Conservation (phyloP, 2,797 vertebrate genomes). For the Knipowitschia caucasica region DNA sequence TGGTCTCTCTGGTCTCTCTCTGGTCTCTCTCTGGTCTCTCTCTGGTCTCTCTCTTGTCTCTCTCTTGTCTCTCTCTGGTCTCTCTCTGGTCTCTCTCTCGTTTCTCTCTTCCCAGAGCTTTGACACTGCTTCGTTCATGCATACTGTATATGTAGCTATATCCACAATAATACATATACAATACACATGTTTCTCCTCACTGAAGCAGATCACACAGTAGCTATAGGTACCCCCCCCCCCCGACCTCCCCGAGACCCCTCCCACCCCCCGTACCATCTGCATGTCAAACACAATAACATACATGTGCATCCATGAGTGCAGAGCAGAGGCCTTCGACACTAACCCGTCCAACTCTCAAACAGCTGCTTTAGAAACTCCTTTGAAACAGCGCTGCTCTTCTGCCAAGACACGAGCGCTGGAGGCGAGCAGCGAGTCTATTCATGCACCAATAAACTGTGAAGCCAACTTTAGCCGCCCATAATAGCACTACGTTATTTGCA, state of each 20-base stretch:
- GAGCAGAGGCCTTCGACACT: neutral
- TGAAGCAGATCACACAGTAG: neutral
- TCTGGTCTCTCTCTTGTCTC: too few relatives aligned
- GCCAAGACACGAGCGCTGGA: neutral
- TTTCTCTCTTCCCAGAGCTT: too few relatives aligned
- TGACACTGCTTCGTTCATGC: too few relatives aligned
- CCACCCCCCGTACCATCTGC: neutral
- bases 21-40: too few relatives aligned
- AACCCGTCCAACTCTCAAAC: neutral
- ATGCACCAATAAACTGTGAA: slow-evolving; percentile 2
- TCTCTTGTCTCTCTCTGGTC: too few relatives aligned
- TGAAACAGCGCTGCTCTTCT: neutral
- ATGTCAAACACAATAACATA: neutral
- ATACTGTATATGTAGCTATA: too few relatives aligned
- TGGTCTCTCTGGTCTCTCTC: too few relatives aligned
- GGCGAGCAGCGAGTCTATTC: neutral
- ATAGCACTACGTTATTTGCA: neutral
- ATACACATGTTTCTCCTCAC: too few relatives aligned
- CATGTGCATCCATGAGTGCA: neutral
- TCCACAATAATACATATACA: too few relatives aligned
- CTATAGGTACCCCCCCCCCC: neutral
- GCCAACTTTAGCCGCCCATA: neutral
- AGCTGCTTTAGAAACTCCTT: neutral
- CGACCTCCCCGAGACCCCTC: too few relatives aligned
- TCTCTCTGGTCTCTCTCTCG: too few relatives aligned